phyloP scores from a whole-genome alignment of 1,140 invertebrate genomes.

The Matsumurasca onukii region DNA sequence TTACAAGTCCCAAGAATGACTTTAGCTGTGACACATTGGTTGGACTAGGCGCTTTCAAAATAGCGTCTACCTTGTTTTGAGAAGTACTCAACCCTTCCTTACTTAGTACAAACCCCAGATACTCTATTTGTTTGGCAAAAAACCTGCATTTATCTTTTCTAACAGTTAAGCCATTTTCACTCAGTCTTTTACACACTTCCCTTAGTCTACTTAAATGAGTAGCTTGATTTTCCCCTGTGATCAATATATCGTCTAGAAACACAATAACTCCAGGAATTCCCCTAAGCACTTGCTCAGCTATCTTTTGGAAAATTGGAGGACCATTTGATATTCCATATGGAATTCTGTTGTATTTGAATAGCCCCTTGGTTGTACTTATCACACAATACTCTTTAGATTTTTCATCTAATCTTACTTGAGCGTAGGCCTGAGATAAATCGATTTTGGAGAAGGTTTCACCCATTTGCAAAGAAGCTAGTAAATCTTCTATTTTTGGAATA shows the following conservation, averaged over 20 bases:
- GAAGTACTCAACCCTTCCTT: slow-evolving; percentile 1
- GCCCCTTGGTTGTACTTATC: background rate
- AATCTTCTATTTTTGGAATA: background rate
- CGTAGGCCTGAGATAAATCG: background rate
- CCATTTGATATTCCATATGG: background rate
- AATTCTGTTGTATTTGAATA: slow-evolving; percentile 6
- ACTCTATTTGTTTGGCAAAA: background rate
- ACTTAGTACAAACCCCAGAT: background rate
- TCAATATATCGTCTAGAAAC: background rate
- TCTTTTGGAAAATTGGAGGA: background rate
- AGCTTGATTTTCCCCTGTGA: background rate
- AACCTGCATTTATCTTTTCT: background rate
- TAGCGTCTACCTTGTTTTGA: background rate
- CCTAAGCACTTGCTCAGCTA: background rate
- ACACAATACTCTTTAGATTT: slow-evolving; percentile 2
- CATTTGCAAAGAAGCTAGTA: background rate
- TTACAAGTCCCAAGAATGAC: slow-evolving; percentile 33
- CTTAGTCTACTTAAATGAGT: background rate
- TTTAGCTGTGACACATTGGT: slow-evolving; percentile 20
- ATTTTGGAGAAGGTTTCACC: background rate
- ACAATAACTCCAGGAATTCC: background rate
- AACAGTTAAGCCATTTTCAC: background rate
- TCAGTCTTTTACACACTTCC: background rate
- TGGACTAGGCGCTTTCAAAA: background rate
- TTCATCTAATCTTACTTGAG: slow-evolving; percentile 2